Evolutionary conservation across 2,888 invertebrate genomes (phyloP), one percentile per base, ranked within the genome.

Genomic region (Glaucopsyche alexis): DNA sequence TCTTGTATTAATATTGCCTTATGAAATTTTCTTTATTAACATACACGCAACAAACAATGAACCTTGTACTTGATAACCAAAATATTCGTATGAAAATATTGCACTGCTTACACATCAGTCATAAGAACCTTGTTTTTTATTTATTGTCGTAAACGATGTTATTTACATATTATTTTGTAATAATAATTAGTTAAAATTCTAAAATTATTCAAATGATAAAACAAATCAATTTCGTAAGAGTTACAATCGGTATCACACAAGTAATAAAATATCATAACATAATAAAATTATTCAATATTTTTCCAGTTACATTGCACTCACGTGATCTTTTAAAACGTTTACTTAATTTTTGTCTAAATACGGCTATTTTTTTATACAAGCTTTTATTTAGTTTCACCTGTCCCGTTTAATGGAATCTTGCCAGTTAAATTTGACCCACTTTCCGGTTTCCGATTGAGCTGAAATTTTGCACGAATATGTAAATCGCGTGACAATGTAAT

Each of bases 81-180:
- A 19, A 47, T 69, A 69, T 45, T 45, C 14, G 29, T 47, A 7
- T 69, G 29, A 47, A 45, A 16, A 47, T 7, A 47, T 47, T 69
- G 29, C 29, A 69, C 19, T 14, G 45, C 69, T 47, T 29, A 49
- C 69, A 69, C 69, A 69, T 69, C 16, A 69, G 0, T 69, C 49
- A 47, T 49, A 69, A 69, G 29, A 69, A 38, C 69, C 69, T 69
- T 47, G 69, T 49, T 49, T 47, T 69, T 69, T 69, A 69, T 69
- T 69, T 69, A 69, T 69, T 29, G 14, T 45, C 45, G 49, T 69
- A n/a, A 49, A 47, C 19, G 8, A 49, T 29, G 7, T 49, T 69
- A 69, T 69, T 69, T 69, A 47, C 69, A 69, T 69, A 60, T 29
- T 60, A 38, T 60, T 38, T 60, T 60, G 60, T 13, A 60, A 60